Percentiles rank a stretch among this genome's conserved stretches.
phyloP scores from a whole-genome alignment of 1,140 invertebrate species.

The Cherax quadricarinatus region DNA sequence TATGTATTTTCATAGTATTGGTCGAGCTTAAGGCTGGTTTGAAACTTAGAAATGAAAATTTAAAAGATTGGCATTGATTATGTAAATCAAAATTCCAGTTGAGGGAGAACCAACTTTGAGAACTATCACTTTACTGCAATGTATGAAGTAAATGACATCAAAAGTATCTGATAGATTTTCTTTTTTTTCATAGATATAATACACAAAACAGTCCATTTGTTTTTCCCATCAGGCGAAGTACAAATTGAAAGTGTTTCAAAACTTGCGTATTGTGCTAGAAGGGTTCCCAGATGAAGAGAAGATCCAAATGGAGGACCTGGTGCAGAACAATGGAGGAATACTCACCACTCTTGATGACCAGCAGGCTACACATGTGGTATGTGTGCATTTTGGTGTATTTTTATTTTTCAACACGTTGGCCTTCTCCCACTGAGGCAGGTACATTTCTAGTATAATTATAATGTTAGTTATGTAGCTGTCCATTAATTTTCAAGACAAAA shows the following conservation, averaged over 20 bases:
- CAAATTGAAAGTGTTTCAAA: conserved; percentile 78
- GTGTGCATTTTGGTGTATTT: background rate
- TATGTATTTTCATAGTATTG: too few species aligned
- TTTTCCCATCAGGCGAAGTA: conserved; percentile 75
- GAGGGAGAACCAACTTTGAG: too few species aligned
- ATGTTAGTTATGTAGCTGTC: background rate
- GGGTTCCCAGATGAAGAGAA: conserved; percentile 79
- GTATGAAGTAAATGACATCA: too few species aligned
- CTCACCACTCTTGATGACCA: conserved; percentile 69
- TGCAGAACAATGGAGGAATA: conserved; percentile 71
- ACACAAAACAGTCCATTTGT: background rate
- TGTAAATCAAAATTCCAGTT: too few species aligned
- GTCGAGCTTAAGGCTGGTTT: too few species aligned
- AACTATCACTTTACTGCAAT: too few species aligned
- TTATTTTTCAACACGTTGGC: background rate
- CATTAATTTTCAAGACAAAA: too few species aligned
- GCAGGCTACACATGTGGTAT: conserved; percentile 67
- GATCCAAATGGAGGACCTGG: conserved; percentile 78
- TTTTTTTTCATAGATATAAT: too few species aligned
- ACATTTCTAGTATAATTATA: background rate
- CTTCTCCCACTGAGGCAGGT: too few species aligned
- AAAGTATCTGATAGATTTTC: too few species aligned
- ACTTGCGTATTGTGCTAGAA: conserved; percentile 78
- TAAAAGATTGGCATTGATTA: too few species aligned
- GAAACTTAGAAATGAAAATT: too few species aligned